Base-by-base conservation (phyloP, 1,140 invertebrate species). In the Papilio helenus region DNA sequence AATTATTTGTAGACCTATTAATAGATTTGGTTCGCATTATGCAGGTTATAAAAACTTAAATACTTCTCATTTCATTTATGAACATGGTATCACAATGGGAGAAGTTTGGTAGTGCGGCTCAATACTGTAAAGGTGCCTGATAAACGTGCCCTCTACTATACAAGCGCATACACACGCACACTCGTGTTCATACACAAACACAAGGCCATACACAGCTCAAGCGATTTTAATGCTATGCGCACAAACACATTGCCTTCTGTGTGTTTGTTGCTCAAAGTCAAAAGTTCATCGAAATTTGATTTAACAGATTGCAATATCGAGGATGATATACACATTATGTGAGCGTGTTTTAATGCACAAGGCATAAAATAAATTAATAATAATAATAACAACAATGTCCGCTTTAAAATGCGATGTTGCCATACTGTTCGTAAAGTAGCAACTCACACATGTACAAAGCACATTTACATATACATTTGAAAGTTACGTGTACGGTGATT, bases 381-480 rank as follows among this genome's bases (percentile, higher is more conserved):
- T 20, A 39, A n/a, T 34, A 72, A 72, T 72, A 42, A 39, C 42
- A 20, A 9, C 71, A 72, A 55, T 34, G 73, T 74, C 55, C 26
- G 39, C 26, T 58, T 12, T 51, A 76, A 76, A 55, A 76, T 76
- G 73, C 73, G 73, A 76, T 58, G 73, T 76, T 76, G 73, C 73
- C 73, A 76, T 55, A 55, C 73, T 58, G 42, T 29, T 23, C 34
- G 20, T 55, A 76, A 42, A 76, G 12, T 8, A 29, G 14, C 14
- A 16, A 7, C 29, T 8, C 51, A 55, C n/a, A 34, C 29, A 55
- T 76, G 46, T 49, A 18, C 55, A 76, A 29, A 55, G 20, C 18
- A 20, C 51, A 55, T 55, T 20, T 55, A 74, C 23, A 51, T 73
- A 46, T 46, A 26, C 72, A 26, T 46, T 74, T 46, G 39, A 55